These are phyloP conservation scores for Buphagus erythrorhynchus DNA, from an alignment of 2,797 vertebrate genomes.

Conservation along the genomic window DNA sequence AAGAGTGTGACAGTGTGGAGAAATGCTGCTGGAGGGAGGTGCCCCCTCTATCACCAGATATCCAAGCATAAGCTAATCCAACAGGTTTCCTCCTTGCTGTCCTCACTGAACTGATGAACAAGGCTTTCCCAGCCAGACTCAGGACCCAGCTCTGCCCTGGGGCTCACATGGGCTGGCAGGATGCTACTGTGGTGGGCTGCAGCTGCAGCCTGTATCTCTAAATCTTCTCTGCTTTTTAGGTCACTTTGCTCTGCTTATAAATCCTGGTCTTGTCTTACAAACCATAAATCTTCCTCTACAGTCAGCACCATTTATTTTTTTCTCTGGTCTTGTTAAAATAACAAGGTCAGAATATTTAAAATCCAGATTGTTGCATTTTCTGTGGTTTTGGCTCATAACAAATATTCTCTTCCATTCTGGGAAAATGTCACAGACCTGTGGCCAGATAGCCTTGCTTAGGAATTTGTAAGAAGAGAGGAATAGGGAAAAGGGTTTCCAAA, in stretches of 20 bases:
- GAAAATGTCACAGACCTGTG: not conserved
- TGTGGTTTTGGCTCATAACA: not conserved
- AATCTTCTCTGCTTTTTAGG: slow-evolving; percentile 51
- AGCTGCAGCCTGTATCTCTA: not conserved
- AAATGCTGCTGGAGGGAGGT: not conserved
- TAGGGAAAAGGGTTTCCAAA: not conserved
- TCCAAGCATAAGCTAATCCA: not conserved
- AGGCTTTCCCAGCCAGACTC: not conserved
- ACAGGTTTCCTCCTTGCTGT: not conserved
- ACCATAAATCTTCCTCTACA: slow-evolving; percentile 56
- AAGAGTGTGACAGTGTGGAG: not conserved
- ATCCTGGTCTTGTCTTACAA: slow-evolving; percentile 22
- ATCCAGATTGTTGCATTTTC: slow-evolving; percentile 15
- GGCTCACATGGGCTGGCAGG: not conserved
- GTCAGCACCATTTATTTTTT: slow-evolving; percentile 37
- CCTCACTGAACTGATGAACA: not conserved
- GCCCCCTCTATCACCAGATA: not conserved
- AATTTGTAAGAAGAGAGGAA: not conserved
- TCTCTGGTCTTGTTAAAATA: slow-evolving; percentile 41
- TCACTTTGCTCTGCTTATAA: slow-evolving; percentile 53
- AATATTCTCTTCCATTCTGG: not conserved
- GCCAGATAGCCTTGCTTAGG: not conserved
- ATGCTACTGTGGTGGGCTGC: not conserved
- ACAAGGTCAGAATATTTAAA: slow-evolving; percentile 54
- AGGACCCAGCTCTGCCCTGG: not conserved